Base-by-base conservation (phyloP, 2,888 invertebrate genomes). In the Parnassius mnemosyne region DNA sequence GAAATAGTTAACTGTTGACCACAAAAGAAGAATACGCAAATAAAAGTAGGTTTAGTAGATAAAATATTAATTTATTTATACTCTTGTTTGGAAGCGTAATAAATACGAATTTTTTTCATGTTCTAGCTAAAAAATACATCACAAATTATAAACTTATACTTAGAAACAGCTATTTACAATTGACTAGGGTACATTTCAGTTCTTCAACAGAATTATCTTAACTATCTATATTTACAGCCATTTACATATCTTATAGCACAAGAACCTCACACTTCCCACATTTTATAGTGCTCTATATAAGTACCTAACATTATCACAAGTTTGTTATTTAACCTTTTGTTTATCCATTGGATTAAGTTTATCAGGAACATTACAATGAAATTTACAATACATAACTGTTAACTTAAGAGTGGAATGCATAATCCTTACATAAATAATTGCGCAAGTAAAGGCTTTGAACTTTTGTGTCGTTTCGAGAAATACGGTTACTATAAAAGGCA, bases 121-220 rank as follows among this genome's bases (percentile, higher is more conserved):
- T 79, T 83, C 88, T 89, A 90, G 76, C 84, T 90, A 89, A 86
- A 83, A 80, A 81, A 84, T 87, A 91, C 88, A 91, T 91, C 91
- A 91, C 91, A 91, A 87, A 85, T 87, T 85, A 86, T 85, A 80
- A 83, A 84, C 83, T 86, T 87, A 85, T 76, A 76, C 72, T 79
- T 78, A 80, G 72, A 72, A 69, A 77, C 77, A 81, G 69, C 69
- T 90, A 91, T 91, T 83, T 91, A 90, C 89, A 91, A 91, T 91
- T 91, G 91, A 91, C 91, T 91, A 91, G 91, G 87, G 87, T 89
- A 89, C 85, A 88, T 81, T 89, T 91, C 91, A 91, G 91, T 91
- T 90, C 91, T 87, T 87, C 86, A 75, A 87, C 85, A 80, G 76
- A 73, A 78, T 79, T 78, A 72, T 75, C 69, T 78, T 80, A 77